These are phyloP conservation scores for Bradypodion pumilum DNA, from an alignment of 2,797 vertebrate species.

Conservation along the genomic window DNA sequence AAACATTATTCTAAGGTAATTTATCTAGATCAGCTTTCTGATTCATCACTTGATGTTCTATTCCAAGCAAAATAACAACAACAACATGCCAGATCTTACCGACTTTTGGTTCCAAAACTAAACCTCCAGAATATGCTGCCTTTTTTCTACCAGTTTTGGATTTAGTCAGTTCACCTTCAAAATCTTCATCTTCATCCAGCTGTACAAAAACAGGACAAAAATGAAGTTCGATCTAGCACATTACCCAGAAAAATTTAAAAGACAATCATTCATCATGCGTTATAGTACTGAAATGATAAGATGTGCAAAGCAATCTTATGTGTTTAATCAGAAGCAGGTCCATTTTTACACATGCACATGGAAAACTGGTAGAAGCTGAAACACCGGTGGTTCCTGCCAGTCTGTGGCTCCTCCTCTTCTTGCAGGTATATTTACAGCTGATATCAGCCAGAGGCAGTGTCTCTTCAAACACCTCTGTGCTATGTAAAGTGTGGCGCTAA, in stretches of 20 bases:
- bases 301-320: background rate
- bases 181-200: constrained; percentile 88
- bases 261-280: background rate
- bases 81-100: constrained; percentile 85
- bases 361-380: too few relatives aligned
- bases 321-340: background rate
- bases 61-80: constrained; percentile 34
- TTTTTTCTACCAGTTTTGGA: constrained; percentile 87
- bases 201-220: constrained; percentile 61
- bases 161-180: constrained; percentile 84
- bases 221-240: background rate
- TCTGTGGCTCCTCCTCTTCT: too few relatives aligned
- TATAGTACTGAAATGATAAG: background rate
- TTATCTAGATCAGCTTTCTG: constrained; percentile 38
- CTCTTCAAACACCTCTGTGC: too few relatives aligned
- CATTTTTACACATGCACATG: background rate
- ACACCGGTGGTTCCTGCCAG: too few relatives aligned
- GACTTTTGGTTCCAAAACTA: constrained; percentile 98
- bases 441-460: too few relatives aligned
- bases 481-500: too few relatives aligned
- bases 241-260: background rate
- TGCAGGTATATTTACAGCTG: too few relatives aligned
- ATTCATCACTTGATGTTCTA: constrained; percentile 19
- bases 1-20: background rate
- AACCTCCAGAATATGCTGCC: constrained; percentile 94